Evolutionary conservation across 2,797 vertebrate species (phyloP).

Genomic region (Jordanella pulchra): DNA sequence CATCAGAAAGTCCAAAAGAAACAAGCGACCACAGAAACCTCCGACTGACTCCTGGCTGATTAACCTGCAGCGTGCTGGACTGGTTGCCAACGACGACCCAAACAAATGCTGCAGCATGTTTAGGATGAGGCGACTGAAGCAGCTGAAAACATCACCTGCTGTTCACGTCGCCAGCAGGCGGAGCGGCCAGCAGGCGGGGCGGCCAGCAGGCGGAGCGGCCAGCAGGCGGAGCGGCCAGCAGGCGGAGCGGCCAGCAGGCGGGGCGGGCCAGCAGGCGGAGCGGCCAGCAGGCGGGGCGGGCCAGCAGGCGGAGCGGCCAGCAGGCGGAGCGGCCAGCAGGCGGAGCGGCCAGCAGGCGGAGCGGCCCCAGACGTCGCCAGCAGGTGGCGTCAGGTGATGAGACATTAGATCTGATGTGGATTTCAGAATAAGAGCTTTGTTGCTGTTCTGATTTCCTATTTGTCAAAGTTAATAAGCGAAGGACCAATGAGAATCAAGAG

Average conservation of each 20-base stretch:
- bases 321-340: neutral
- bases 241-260: neutral
- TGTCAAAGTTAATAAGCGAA: neutral
- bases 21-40: neutral
- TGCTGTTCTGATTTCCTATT: neutral
- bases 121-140: neutral
- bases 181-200: neutral
- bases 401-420: neutral
- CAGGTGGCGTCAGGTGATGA: too few species aligned
- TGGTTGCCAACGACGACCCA: neutral
- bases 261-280: neutral
- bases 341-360: neutral
- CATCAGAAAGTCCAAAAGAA: too few species aligned
- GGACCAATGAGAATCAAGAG: constrained; percentile 18
- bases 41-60: neutral
- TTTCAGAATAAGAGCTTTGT: constrained; percentile 9
- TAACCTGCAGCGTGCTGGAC: neutral
- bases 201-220: neutral
- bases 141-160: neutral
- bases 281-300: neutral
- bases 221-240: neutral
- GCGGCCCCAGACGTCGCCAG: neutral
- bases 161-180: too few species aligned
- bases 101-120: too few species aligned
- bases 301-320: neutral